Conservation (phyloP, 53 echinoderm and acorn worm genomes). For the Mesocentrotus franciscanus region DNA sequence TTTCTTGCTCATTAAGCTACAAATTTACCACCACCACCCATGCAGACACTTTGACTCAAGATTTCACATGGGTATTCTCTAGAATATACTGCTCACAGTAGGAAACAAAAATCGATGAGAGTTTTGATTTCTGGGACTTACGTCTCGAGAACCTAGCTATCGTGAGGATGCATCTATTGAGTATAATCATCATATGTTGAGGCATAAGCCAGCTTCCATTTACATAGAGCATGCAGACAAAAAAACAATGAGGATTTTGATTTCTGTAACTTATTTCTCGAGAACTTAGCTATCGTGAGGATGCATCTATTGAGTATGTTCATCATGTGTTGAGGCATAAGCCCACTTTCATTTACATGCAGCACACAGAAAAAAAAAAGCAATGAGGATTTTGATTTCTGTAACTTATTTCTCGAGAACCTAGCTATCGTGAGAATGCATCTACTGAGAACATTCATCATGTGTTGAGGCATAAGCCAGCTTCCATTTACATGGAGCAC, state of each 20-base stretch:
- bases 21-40: background rate
- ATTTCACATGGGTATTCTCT: background rate
- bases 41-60: background rate
- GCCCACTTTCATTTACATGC: no score
- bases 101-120: background rate
- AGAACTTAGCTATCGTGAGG: background rate
- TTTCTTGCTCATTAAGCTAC: background rate
- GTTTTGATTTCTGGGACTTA: background rate
- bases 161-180: background rate
- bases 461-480: constrained; percentile 16
- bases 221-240: background rate
- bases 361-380: no score
- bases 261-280: background rate
- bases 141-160: background rate
- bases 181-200: constrained; percentile 6
- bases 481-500: constrained; percentile 34
- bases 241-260: background rate
- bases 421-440: background rate
- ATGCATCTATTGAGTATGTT: constrained; percentile 8
- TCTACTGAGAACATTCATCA: background rate
- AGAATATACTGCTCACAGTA: background rate
- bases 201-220: constrained; percentile 29
- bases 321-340: constrained; percentile 26
- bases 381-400: no score
- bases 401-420: background rate